These are phyloP conservation scores for Megaustenia siamemsis DNA, from an alignment of 2,888 invertebrate genomes.

Conservation along the genomic window DNA sequence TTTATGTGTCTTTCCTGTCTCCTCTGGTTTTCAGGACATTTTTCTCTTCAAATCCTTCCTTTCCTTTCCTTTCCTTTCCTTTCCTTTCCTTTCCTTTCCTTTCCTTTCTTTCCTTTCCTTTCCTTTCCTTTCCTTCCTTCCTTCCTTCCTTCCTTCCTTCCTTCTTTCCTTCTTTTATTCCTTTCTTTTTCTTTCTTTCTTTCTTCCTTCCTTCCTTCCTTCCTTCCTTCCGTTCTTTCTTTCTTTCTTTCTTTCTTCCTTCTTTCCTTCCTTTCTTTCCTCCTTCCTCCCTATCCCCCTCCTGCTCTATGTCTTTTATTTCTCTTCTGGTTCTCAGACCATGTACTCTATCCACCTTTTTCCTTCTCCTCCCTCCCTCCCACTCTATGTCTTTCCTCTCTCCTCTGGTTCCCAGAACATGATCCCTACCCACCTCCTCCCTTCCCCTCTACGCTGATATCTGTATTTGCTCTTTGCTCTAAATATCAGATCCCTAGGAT, in stretches of 20 bases:
- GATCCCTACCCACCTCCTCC: too few species aligned
- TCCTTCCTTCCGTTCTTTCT: background rate
- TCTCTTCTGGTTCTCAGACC: too few species aligned
- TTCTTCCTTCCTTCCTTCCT: background rate
- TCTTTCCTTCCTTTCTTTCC: background rate
- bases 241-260: background rate
- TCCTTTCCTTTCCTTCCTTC: background rate
- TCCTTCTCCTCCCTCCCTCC: too few species aligned
- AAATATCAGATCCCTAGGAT: too few species aligned
- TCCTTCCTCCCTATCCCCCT: background rate
- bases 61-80: background rate
- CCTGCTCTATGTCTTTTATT: too few species aligned
- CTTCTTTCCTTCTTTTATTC: background rate
- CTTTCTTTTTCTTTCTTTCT: background rate
- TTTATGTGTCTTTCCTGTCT: background rate
- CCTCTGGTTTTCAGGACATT: background rate
- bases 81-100: conserved; percentile 10
- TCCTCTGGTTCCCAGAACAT: too few species aligned
- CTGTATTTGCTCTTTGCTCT: too few species aligned
- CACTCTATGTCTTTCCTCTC: too few species aligned
- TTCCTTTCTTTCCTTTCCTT: background rate
- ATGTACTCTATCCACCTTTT: too few species aligned
- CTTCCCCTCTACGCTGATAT: too few species aligned
- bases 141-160: background rate
- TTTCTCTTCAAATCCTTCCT: background rate